phyloP scores from a whole-genome alignment of 1,140 invertebrate genomes.

The Mercenaria mercenaria region DNA sequence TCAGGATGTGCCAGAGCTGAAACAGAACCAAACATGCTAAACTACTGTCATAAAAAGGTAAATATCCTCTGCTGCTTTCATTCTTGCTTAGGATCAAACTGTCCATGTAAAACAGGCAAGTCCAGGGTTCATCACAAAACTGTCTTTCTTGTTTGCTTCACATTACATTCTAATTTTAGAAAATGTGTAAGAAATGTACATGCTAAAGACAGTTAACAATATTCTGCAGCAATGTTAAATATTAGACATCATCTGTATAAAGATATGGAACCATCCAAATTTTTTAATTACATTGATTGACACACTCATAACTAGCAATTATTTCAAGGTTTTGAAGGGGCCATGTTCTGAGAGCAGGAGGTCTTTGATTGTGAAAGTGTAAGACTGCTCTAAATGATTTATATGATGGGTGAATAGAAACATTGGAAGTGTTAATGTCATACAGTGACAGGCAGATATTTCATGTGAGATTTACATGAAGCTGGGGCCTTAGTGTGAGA shows the following conservation, averaged over 20 bases:
- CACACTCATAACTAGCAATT: neutral
- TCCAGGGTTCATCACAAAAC: too few relatives aligned
- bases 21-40: too few relatives aligned
- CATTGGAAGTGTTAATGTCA: slow-evolving; percentile 41
- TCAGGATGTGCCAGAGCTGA: neutral
- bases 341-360: slow-evolving; percentile 38
- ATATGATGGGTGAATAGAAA: slow-evolving; percentile 43
- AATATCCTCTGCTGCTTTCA: too few relatives aligned
- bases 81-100: too few relatives aligned
- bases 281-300: slow-evolving; percentile 1
- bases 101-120: too few relatives aligned
- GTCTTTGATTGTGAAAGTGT: slow-evolving; percentile 26
- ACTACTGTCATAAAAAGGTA: too few relatives aligned
- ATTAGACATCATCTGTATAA: too few relatives aligned
- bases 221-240: too few relatives aligned
- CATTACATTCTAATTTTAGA: too few relatives aligned
- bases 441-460: slow-evolving; percentile 17
- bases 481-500: slow-evolving; percentile 19
- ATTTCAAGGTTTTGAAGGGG: slow-evolving; percentile 17
- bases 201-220: too few relatives aligned
- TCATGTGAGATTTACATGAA: neutral
- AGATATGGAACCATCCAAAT: neutral
- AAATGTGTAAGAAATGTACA: too few relatives aligned
- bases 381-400: slow-evolving; percentile 18
- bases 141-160: too few relatives aligned